Conservation (phyloP, 2,888 invertebrate species). For the Caenorhabditis angaria region DNA sequence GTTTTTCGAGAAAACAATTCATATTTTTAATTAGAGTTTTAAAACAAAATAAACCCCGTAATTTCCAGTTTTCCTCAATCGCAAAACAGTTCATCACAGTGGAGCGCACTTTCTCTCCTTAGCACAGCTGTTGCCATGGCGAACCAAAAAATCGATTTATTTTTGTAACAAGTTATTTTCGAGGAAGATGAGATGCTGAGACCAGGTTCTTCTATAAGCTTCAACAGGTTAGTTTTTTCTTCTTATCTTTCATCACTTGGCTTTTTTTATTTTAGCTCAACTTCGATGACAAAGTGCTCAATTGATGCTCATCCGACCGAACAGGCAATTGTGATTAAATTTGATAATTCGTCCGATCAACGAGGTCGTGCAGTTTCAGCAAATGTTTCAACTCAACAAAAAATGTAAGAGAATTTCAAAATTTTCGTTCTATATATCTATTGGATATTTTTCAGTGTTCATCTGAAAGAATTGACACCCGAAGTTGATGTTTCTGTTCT, state of each 20-base stretch:
- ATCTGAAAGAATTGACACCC: conserved; percentile 83
- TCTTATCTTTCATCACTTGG: not conserved
- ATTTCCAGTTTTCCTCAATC: no score
- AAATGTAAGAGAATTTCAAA: conserved; percentile 42
- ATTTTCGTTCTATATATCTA: no score
- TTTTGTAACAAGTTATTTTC: not conserved
- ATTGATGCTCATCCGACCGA: conserved; percentile 89
- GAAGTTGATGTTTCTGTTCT: conserved; percentile 83
- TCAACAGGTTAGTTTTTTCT: conserved; percentile 27
- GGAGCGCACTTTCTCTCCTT: not conserved
- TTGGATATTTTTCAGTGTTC: conserved; percentile 77
- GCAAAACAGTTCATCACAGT: not conserved
- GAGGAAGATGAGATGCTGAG: conserved; percentile 22
- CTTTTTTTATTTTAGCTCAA: conserved; percentile 10
- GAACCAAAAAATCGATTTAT: not conserved
- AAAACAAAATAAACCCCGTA: no score
- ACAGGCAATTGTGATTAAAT: conserved; percentile 85
- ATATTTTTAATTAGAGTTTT: no score
- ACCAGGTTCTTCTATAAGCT: conserved; percentile 37
- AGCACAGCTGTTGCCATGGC: not conserved
- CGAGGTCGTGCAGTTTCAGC: conserved; percentile 12
- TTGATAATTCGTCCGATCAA: conserved; percentile 77
- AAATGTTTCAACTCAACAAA: conserved; percentile 26
- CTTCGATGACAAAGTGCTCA: conserved; percentile 48
- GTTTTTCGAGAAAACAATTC: no score